Evolutionary conservation across 2,797 vertebrate genomes (phyloP), one percentile per base, ranked within the genome.

Genomic region (Atherinosoma microstoma): DNA sequence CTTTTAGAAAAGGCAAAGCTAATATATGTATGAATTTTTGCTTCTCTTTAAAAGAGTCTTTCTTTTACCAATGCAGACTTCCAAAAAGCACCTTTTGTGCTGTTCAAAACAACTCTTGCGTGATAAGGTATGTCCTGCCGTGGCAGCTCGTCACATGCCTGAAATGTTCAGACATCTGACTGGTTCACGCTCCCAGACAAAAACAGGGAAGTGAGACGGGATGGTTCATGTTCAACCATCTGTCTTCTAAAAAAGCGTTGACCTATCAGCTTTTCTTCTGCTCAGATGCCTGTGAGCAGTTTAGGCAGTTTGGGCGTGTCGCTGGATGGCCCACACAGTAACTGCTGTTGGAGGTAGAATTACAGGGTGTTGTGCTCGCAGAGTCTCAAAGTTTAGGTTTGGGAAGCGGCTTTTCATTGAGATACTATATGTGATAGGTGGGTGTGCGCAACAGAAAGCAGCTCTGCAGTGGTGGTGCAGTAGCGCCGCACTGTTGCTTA

Each of bases 391-490:
- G 68, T 67, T 3, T 3, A 16, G 18, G 38, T 47, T 38, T 42
- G 61, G 62, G 45, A 66, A 54, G 61, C 24, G 57, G 15, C 65
- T 64, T 75, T 82, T 75, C 38, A 30, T 18, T 58, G 20, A 32
- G 40, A 34, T 42, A 4, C 5, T 77, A 60, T 61, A 54, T 67
- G 64, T 75, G 49, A 32, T 56, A 56, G 24, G 42, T 57, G 62
- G 20, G 35, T 53, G 49, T 51, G 70, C 30, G 73, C 20, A 22
- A 47, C 56, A 62, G 73, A 64, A 66, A 69, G 56, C 64, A 49
- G 65, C 67, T 73, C 71, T 82, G 85, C 84, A 87, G 85, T 72
- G 75, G 85, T 72, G 77, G 70, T 85, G 82, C 85, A 85, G 77
- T 62, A 66, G 67, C 76, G 82, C 72, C 76, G 79, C 70, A 34